These are phyloP conservation scores for Chroicocephalus ridibundus DNA, from an alignment of 2,113 vertebrate genomes.

Conservation along the genomic window DNA sequence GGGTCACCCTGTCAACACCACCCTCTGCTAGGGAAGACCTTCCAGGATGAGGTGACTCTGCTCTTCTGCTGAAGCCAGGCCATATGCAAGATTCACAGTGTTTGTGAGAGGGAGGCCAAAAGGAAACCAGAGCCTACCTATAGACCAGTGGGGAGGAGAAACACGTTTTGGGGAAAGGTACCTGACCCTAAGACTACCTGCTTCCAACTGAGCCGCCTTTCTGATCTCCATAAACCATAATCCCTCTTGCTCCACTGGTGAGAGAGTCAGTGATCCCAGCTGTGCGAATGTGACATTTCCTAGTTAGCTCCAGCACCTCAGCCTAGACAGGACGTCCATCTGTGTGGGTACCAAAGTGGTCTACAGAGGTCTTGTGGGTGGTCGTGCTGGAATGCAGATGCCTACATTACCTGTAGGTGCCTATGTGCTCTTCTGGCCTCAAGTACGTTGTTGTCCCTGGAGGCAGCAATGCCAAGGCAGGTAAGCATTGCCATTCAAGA, in stretches of 20 bases:
- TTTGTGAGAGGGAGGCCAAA: not conserved
- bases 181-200: not conserved
- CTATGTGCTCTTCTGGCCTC: not conserved
- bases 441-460: not conserved
- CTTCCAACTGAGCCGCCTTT: not conserved
- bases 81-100: too few relatives aligned
- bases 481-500: not conserved
- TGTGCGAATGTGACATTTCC: not conserved
- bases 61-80: not conserved
- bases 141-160: not conserved
- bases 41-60: not conserved
- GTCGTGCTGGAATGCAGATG: fast-evolving
- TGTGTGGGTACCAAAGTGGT: not conserved
- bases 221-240: not conserved
- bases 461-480: not conserved
- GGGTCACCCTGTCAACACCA: not conserved
- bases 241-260: not conserved
- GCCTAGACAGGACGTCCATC: not conserved
- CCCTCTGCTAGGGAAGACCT: not conserved
- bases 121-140: not conserved
- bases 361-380: not conserved
- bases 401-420: too few relatives aligned
- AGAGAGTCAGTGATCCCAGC: not conserved
- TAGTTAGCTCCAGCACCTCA: not conserved
- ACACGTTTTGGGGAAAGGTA: not conserved